phyloP scores from a whole-genome alignment of 2,113 vertebrate genomes.

The Bucco capensis region DNA sequence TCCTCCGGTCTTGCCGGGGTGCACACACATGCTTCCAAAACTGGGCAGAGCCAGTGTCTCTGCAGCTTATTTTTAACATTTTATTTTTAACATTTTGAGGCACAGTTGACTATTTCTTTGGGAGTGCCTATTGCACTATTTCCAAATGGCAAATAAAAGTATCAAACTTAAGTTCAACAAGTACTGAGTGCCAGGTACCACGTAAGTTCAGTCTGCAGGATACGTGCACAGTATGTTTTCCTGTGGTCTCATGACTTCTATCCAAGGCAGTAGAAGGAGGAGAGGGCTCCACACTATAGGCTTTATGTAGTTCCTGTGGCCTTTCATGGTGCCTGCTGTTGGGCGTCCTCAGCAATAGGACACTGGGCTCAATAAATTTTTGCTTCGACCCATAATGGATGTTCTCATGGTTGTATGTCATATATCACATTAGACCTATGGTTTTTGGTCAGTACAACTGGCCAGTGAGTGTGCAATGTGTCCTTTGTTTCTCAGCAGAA shows the following conservation, averaged over 20 bases:
- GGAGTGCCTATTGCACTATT: background rate
- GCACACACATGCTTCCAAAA: fast-evolving
- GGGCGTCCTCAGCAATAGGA: background rate
- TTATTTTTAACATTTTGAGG: fast-evolving
- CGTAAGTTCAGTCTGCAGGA: fast-evolving
- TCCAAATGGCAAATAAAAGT: no score
- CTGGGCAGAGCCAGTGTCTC: background rate
- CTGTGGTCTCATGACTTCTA: background rate
- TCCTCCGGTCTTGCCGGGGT: background rate
- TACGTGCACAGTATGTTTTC: fast-evolving
- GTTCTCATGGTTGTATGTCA: background rate
- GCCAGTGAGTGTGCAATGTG: background rate
- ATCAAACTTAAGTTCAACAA: background rate
- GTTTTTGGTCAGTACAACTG: no score
- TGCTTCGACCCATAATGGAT: background rate
- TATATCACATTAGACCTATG: background rate
- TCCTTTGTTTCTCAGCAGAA: background rate
- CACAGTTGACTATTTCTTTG: background rate
- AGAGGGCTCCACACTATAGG: background rate
- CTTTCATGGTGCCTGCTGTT: background rate
- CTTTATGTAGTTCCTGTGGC: background rate
- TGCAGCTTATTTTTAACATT: fast-evolving
- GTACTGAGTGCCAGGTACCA: background rate
- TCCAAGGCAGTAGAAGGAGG: background rate
- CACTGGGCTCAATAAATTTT: background rate